Conservation (phyloP, 2,113 vertebrate genomes). For the Thunnus maccoyii region DNA sequence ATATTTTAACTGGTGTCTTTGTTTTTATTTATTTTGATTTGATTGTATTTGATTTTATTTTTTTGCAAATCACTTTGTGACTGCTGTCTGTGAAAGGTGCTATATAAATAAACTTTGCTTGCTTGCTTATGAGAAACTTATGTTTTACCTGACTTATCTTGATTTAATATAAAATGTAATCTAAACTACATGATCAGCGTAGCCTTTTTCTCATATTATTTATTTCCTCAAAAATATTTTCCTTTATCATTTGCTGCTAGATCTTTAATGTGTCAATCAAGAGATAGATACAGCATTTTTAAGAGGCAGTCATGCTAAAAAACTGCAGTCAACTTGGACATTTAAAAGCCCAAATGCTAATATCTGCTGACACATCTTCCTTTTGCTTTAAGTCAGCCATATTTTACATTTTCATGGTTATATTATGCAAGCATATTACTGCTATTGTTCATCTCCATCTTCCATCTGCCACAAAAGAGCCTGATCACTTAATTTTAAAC, state of each 20-base stretch:
- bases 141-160: not conserved
- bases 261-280: not conserved
- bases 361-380: constrained; percentile 22
- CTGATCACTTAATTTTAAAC: constrained; percentile 47
- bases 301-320: not conserved
- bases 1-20: no score
- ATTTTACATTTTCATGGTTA: constrained; percentile 23
- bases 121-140: not conserved
- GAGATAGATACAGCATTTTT: not conserved
- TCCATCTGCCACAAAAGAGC: constrained; percentile 22
- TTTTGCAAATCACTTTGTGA: no score
- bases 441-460: constrained; percentile 31
- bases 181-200: not conserved
- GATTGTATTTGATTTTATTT: no score
- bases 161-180: not conserved
- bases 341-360: constrained; percentile 1
- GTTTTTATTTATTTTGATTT: no score
- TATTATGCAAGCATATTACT: constrained; percentile 34
- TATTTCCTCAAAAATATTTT: constrained; percentile 5
- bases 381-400: constrained; percentile 46
- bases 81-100: no score
- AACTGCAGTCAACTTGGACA: not conserved
- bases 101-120: no score
- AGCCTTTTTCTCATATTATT: not conserved
- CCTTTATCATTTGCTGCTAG: not conserved